These are phyloP conservation scores for Melanotaenia trifasciata DNA, from an alignment of 2,797 vertebrate species.

Conservation along the genomic window DNA sequence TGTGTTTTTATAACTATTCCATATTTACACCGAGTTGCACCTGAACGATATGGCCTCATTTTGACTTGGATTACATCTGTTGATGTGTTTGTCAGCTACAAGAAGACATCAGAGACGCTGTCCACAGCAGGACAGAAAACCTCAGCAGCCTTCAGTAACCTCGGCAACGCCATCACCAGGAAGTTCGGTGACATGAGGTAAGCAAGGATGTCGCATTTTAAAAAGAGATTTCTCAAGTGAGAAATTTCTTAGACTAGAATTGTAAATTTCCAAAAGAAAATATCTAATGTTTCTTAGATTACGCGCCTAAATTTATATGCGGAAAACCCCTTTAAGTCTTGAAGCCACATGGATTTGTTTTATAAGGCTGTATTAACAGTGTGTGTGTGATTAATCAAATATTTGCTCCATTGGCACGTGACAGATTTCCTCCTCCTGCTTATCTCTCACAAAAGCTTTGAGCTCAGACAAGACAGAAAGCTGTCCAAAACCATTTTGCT, in stretches of 20 bases:
- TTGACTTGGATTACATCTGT: background rate
- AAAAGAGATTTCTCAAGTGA: background rate
- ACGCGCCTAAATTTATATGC: background rate
- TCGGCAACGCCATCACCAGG: conserved; percentile 92
- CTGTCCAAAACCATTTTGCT: background rate
- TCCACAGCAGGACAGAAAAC: conserved; percentile 95
- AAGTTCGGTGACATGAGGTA: conserved; percentile 99
- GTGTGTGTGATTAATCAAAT: background rate
- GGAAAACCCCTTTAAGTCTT: background rate
- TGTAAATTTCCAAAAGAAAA: background rate
- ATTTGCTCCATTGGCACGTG: background rate
- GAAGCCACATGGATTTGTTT: background rate
- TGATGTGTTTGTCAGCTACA: conserved; percentile 84
- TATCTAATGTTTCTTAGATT: background rate
- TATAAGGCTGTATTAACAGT: background rate
- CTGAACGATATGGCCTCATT: background rate
- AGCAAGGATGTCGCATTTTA: background rate
- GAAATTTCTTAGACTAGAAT: background rate
- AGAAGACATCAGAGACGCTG: conserved; percentile 95
- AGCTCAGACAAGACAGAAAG: background rate
- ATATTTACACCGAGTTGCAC: background rate
- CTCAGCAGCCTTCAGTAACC: conserved; percentile 90
- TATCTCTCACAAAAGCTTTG: background rate
- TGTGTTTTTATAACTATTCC: background rate
- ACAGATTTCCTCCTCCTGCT: background rate